Evolutionary conservation across 2,797 vertebrate genomes (phyloP), one percentile per base, ranked within the genome.

Genomic region (Myotis daubentonii): DNA sequence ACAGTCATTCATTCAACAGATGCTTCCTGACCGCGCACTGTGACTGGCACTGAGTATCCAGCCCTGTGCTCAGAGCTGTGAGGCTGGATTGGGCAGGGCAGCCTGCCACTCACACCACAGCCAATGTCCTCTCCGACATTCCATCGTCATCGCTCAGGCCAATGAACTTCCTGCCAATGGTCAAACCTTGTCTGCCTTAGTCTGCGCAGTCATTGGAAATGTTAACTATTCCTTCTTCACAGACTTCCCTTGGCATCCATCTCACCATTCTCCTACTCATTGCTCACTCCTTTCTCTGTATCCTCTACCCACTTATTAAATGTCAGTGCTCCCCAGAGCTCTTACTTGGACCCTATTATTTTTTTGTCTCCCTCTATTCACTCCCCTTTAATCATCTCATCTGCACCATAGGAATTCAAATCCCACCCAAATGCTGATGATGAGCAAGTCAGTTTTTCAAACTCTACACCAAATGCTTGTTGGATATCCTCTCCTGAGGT

Each of bases 101-200:
- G n/a, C 41, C 41, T 0, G 0, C 22, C 41, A 1, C 70, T 20
- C 20, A 0, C 0, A 1, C 22, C 0, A 2, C 15, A 11, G 15
- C 16, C 19, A 8, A 8, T 0, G 0, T 19, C 83, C 44, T 41
- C 33, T 33, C 13, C 33, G 28, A 55, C 4, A 0, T 5, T 5
- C 33, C 11, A 16, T 47, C 6, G 0, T 8, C 60, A 30, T 68
- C 3, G 0, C 82, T 55, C 13, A 1, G 41, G 41, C 75, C 36
- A 11, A 8, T 20, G 30, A 5, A 41, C 55, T 60, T 57, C 66
- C 87, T 57, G 55, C 72, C 49, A 17, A 16, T 1, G 38, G 16
- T 33, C 60, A 44, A 13, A 33, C 41, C 74, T 70, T 44, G 3
- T 51, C 49, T 28, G 60, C 33, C 76, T 70, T 55, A 23, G 9